Evolutionary conservation across 2,888 invertebrate genomes (phyloP), one percentile per base, ranked within the genome.

Genomic region (Drosophila flavopinicola): DNA sequence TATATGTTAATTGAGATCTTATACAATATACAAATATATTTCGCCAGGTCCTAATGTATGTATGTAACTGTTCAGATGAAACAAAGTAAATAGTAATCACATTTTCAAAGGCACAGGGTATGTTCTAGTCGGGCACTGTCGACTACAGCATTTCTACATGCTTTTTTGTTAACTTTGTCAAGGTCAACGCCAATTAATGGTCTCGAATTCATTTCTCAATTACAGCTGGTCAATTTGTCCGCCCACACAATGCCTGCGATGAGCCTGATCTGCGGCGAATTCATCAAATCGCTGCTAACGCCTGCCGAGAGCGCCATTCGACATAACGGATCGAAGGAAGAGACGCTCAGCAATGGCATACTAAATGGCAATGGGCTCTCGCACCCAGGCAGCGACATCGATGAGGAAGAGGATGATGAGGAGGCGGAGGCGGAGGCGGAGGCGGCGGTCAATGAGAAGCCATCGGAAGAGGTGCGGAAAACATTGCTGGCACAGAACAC

Each of bases 161-260:
- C 17, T 29, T 11, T 23, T 41, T 33, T 66, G 63, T 70, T 60
- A 78, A 75, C 78, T 72, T 65, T 51, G 29, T 35, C 71, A 82
- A 85, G 83, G 85, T 87, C 77, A 75, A 45, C 58, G 64, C 39
- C 79, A 82, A 82, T 84, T 82, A 85, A 82, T 74, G 7, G 42
- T 52, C 38, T 53, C 25, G 1, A 32, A 60, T 41, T 52, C 33
- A 32, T 61, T 52, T 74, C 52, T 60, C 44, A 35, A 32, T 88
- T 89, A 49, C 79, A 91, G 91, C 69, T 91, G 54, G 88, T 90
- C 66, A 88, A 88, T 60, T 86, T 90, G 86, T 85, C 91, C 52
- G 84, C 89, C 48, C 90, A 91, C 68, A 90, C 91, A 25, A 91
- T 91, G 91, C 90, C 90, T 15, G 89, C 91, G 15, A 72, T 90